Evolutionary conservation across 2,113 vertebrate species (phyloP).

Genomic region (Haemorhous mexicanus): DNA sequence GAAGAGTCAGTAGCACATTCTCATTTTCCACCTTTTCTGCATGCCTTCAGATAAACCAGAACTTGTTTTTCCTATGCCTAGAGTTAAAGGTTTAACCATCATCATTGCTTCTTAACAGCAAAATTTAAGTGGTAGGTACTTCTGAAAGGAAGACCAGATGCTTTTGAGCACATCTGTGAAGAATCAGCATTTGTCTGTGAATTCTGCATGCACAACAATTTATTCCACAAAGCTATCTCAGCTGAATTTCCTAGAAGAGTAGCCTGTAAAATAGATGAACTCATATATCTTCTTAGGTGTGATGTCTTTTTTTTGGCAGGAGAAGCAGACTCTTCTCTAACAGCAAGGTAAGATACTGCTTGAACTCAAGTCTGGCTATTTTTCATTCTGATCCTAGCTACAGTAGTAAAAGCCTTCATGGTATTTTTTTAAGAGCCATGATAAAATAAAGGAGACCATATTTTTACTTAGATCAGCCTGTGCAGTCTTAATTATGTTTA

Average conservation of each 20-base stretch:
- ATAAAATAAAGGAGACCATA: not conserved
- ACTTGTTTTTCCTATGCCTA: not conserved
- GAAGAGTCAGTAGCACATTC: not conserved
- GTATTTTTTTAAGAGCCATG: not conserved
- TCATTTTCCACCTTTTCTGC: not conserved
- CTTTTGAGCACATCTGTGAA: constrained; percentile 24
- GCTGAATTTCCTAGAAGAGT: constrained; percentile 30
- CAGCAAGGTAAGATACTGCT: not conserved
- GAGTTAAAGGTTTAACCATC: not conserved
- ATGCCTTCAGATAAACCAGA: not conserved
- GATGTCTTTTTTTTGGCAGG: constrained; percentile 14
- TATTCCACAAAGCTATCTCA: constrained; percentile 21
- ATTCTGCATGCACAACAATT: constrained; percentile 1
- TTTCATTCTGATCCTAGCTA: not conserved
- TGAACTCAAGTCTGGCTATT: not conserved
- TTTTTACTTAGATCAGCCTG: not conserved
- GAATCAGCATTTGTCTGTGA: constrained; percentile 27
- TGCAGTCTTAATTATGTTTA: not conserved
- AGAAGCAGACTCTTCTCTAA: not conserved
- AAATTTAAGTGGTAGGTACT: not conserved
- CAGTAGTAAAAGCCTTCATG: not conserved
- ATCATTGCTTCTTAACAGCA: not conserved
- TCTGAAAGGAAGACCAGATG: constrained; percentile 2
- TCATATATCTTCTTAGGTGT: constrained; percentile 39
- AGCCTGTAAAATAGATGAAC: constrained; percentile 39